These are phyloP conservation scores for Meandrusa payeni DNA, from an alignment of 2,888 invertebrate species.

Conservation along the genomic window DNA sequence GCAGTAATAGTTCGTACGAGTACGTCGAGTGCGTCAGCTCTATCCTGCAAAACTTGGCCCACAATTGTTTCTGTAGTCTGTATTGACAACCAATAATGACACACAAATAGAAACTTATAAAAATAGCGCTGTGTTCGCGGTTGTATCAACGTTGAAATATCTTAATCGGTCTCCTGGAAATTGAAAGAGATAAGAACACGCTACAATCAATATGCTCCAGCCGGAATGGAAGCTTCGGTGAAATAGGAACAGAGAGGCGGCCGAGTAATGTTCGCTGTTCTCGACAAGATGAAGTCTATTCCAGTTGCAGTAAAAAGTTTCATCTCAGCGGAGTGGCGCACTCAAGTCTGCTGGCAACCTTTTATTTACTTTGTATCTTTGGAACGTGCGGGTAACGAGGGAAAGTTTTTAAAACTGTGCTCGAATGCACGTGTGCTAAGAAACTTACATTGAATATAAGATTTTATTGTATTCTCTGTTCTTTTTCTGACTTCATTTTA, in stretches of 20 bases:
- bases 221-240: conserved; percentile 3
- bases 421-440: too few species aligned
- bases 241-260: conserved; percentile 6
- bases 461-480: too few species aligned
- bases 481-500: too few species aligned
- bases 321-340: conserved; percentile 9
- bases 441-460: too few species aligned
- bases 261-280: conserved; percentile 10
- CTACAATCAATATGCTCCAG: conserved; percentile 14
- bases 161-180: conserved; percentile 1
- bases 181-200: conserved; percentile 4
- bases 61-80: too few species aligned
- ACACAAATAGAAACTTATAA: neutral
- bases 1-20: too few species aligned
- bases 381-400: conserved; percentile 9
- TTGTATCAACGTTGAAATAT: conserved; percentile 11
- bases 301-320: conserved; percentile 19
- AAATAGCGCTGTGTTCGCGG: neutral
- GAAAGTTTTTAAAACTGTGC: conserved; percentile 14
- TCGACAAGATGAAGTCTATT: conserved; percentile 18
- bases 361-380: conserved; percentile 16
- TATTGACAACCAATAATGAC: too few species aligned
- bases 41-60: too few species aligned
- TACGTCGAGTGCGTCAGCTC: too few species aligned
- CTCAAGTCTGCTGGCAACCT: conserved; percentile 6